phyloP scores from a whole-genome alignment of 2,113 vertebrate genomes.

The Oreochromis tanganicae region DNA sequence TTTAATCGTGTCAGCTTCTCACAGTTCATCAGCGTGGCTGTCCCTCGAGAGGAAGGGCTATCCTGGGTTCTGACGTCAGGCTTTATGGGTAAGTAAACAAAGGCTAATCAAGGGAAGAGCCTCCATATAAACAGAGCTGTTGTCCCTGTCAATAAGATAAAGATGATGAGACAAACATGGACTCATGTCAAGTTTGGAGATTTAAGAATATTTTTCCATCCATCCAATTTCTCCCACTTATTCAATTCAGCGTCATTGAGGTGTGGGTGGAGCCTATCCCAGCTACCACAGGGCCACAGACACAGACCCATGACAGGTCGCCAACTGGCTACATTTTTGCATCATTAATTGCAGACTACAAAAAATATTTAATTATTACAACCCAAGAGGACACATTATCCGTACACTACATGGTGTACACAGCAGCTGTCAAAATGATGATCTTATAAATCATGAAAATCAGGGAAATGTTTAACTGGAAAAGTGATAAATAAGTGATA shows the following conservation, averaged over 20 bases:
- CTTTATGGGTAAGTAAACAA: slow-evolving; percentile 69
- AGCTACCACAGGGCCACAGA: neutral
- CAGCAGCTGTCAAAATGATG: neutral
- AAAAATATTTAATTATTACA: too few relatives aligned
- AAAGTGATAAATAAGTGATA: neutral
- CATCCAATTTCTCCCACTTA: neutral
- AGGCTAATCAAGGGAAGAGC: slow-evolving; percentile 37
- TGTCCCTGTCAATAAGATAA: slow-evolving; percentile 46
- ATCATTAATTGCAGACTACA: neutral
- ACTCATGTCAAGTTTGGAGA: neutral
- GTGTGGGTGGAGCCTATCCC: neutral
- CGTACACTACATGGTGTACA: neutral
- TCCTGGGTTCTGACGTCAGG: slow-evolving; percentile 62
- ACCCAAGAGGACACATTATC: neutral
- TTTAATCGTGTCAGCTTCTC: slow-evolving; percentile 14
- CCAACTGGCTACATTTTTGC: neutral
- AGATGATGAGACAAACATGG: slow-evolving; percentile 22
- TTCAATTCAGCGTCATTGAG: neutral
- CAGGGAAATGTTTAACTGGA: neutral
- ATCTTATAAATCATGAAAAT: neutral
- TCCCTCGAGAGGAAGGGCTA: slow-evolving; percentile 33
- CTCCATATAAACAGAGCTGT: slow-evolving; percentile 63
- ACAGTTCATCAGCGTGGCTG: slow-evolving; percentile 13
- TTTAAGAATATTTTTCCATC: neutral
- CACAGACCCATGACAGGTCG: neutral